Evolutionary conservation across 2,797 vertebrate species (phyloP).

Genomic region (Trachurus trachurus): DNA sequence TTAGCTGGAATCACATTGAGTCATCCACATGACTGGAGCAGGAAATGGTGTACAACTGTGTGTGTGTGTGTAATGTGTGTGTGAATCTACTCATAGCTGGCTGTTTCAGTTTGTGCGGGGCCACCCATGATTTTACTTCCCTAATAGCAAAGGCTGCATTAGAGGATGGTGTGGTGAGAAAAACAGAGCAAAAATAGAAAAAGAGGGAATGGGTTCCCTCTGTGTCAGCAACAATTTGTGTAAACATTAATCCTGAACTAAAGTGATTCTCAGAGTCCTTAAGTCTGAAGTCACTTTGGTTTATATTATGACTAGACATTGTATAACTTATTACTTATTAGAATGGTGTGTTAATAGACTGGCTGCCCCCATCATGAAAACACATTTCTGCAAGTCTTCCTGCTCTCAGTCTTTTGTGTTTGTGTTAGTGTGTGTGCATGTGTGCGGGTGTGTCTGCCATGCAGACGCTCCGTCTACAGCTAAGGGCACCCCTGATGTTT

Average conservation of each 20-base stretch:
- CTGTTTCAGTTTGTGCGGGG: constrained; percentile 6
- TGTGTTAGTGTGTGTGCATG: too few relatives aligned
- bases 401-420: constrained; percentile 8
- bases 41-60: neutral
- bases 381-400: neutral
- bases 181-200: neutral
- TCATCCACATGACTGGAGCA: constrained; percentile 2
- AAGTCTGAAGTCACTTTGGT: neutral
- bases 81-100: constrained; percentile 8
- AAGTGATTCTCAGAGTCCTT: neutral
- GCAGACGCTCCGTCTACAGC: constrained; percentile 54
- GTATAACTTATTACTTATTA: neutral
- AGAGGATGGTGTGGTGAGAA: neutral
- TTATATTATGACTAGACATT: neutral
- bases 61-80: too few relatives aligned
- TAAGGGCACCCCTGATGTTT: constrained; percentile 56
- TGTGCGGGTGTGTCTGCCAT: neutral
- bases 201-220: neutral
- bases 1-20: neutral
- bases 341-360: neutral
- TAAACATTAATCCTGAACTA: neutral
- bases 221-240: neutral
- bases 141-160: neutral
- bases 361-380: neutral
- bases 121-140: constrained; percentile 23